Base-by-base conservation (phyloP, 1,140 invertebrate species). In the Rhyacophila brunnea region DNA sequence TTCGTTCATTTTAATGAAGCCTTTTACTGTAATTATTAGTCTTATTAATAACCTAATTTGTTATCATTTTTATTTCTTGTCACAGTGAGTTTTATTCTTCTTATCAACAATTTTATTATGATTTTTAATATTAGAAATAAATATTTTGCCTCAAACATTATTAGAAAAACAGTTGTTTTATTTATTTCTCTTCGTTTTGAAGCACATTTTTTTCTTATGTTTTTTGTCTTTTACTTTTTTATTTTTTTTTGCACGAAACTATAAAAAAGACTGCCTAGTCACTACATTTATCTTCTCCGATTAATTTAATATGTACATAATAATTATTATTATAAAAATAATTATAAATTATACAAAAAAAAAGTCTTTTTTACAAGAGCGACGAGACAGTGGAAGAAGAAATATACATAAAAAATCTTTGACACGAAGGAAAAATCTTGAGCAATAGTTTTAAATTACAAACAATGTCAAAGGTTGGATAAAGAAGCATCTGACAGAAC, bases 121-220 rank as follows among this genome's bases (percentile, higher is more conserved):
- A 55, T 60, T 64, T 64, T 65, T 76, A 77, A 71, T 70, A 76
- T 75, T 79, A 78, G 77, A 76, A 79, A 78, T 78, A 78, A 79
- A 79, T 72, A 76, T 76, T 76, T 75, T 77, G 76, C 73, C 75
- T 53, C 55, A 55, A 75, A 69, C 74, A 68, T 74, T 66, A 70
- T 76, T 75, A 75, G 62, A 55, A 50, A 60, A 67, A 71, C 71
- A 70, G 66, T 73, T 69, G 68, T 74, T 71, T 75, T 72, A 69
- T 74, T 70, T 72, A 70, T 69, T 66, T 66, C 69, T 67, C 67
- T 69, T 60, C 66, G 9, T 28, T 28, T 28, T n/a, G n/a, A 9
- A 5, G 23, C 23, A 68, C 58, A 56, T 61, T 65, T 67, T 67
- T 68, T 63, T 67, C 63, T 71, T 64, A 55, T 64, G 63, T 66